These are phyloP conservation scores for Oceanodroma leucorhoa DNA, from an alignment of 2,797 vertebrate species.

Conservation along the genomic window DNA sequence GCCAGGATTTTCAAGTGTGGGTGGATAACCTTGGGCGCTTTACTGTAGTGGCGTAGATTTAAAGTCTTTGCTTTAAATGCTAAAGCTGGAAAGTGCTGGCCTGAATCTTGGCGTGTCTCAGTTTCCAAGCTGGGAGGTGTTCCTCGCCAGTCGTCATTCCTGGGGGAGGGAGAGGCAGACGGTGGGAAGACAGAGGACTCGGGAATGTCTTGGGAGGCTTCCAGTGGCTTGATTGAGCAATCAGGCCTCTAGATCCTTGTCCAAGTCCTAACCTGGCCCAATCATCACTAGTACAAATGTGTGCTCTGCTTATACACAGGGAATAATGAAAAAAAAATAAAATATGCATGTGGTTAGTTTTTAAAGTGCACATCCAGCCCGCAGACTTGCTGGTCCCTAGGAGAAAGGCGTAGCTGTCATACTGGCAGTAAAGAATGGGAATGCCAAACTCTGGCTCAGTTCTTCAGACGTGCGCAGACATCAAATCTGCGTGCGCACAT, in stretches of 20 bases:
- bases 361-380: background rate
- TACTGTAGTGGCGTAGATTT: background rate
- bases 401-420: background rate
- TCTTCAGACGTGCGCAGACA: background rate
- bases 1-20: background rate
- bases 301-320: background rate
- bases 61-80: conserved; percentile 6
- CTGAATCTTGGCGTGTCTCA: background rate
- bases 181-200: conserved; percentile 33
- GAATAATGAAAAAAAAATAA: background rate
- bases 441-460: background rate
- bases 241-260: conserved; percentile 12
- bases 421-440: background rate
- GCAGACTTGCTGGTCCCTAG: background rate
- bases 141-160: background rate
- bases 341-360: background rate
- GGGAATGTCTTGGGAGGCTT: conserved; percentile 50
- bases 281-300: background rate
- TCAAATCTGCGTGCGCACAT: background rate
- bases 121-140: conserved; percentile 25
- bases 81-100: background rate
- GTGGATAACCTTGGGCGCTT: conserved; percentile 24
- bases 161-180: conserved; percentile 44
- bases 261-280: conserved; percentile 44
- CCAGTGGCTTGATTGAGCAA: conserved; percentile 34